Conservation (phyloP, 2,113 vertebrate species). For the Mustela lutreola region DNA sequence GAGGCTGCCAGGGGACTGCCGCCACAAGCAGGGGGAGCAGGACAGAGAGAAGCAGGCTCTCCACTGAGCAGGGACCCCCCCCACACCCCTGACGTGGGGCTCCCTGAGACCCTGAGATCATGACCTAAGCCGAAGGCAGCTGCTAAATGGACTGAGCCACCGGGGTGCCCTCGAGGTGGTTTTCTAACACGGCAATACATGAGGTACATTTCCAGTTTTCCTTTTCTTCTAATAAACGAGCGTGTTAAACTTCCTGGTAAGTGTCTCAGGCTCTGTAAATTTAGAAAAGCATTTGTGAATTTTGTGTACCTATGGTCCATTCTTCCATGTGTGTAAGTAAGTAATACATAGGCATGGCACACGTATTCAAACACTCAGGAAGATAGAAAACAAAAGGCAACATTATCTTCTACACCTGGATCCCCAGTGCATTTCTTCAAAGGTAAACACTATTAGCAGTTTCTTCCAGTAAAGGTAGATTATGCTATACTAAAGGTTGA, state of each 20-base stretch:
- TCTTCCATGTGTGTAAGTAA: conserved; percentile 15
- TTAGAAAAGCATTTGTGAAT: background rate
- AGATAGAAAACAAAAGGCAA: background rate
- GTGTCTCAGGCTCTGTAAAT: background rate
- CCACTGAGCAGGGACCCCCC: background rate
- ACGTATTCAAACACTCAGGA: background rate
- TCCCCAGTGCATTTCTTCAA: background rate
- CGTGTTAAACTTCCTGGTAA: conserved; percentile 27
- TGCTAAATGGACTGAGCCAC: background rate
- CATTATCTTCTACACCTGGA: background rate
- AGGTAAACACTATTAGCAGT: background rate
- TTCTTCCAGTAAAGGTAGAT: background rate
- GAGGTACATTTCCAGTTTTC: background rate
- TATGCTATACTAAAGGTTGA: too few relatives aligned
- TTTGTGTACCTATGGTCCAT: background rate
- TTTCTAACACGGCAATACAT: background rate
- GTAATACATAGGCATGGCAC: background rate
- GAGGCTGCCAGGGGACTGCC: background rate
- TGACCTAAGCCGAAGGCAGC: background rate
- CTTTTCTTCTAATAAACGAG: background rate
- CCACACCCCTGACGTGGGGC: background rate
- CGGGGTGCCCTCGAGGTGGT: background rate
- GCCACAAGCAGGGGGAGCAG: too few relatives aligned
- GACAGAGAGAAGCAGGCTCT: background rate
- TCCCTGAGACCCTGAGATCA: background rate